Base-by-base conservation (phyloP, 2,113 vertebrate genomes). In the Hemibagrus wyckioides region DNA sequence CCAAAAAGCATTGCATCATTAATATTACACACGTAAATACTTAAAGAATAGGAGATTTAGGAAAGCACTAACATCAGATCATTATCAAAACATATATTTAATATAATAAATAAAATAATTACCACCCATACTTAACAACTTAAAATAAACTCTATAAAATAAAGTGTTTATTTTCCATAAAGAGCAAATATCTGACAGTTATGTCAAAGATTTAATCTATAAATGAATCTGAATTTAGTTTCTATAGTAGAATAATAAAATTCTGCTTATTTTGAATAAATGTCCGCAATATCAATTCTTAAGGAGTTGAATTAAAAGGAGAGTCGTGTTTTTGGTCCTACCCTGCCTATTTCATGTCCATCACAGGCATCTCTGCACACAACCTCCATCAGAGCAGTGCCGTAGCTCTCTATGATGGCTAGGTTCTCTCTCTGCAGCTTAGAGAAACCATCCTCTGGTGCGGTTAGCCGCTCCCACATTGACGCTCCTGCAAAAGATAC, bases 361-460 rank as follows among this genome's bases (percentile, higher is more conserved):
- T 99, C 98, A 85, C 98, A 99, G 63, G 97, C 98, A 41, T 99
- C 98, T 89, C 97, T 92, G 90, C 98, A 99, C 86, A 99, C 96
- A 82, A 99, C 98, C 89, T 99, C 98, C 98, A 99, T 99, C 11
- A 99, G 96, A 1, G 97, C 94, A 3, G 96, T 96, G 44, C 98
- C 98, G 0, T 99, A 99, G 90, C 96, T 98, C 93, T 99, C 97
- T 67, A 99, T 97, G 89, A 99, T 99, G 19, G 96, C 93, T 41
- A 99, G 95, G 88, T 98, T 99, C 92, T 99, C 98, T 59, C 97
- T 90, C 90, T 99, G 98, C 85, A 99, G 94, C 94, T 99, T 99
- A 91, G 97, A 97, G 90, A 98, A 99, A 28, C 95, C 95, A 71
- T 99, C 98, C 93, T 99, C 98, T 13, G 98, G 98, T 59, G 98